A percentile compares a stretch with the other conserved stretches of the same genome.
Conservation (phyloP, 1,140 invertebrate species). For the Drosophila paulistorum region DNA sequence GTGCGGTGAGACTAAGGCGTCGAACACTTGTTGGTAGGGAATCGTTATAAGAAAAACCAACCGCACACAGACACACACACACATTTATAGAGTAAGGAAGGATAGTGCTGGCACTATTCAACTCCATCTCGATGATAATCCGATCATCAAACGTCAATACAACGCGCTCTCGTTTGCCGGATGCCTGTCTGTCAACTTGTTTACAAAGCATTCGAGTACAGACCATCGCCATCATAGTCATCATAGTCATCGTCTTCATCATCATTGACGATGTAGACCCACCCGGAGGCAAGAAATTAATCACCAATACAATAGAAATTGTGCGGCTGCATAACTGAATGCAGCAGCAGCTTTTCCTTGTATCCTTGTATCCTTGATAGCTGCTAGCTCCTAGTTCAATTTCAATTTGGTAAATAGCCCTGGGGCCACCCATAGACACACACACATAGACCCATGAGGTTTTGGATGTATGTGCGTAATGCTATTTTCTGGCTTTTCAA, state of each 20-base stretch:
- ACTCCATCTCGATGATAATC: slow-evolving; percentile 59
- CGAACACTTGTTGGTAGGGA: slow-evolving; percentile 63
- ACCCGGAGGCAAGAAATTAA: slow-evolving; percentile 74
- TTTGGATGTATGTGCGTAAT: slow-evolving; percentile 59
- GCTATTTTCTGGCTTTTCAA: slow-evolving; percentile 50
- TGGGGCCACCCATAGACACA: slow-evolving; percentile 58
- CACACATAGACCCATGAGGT: slow-evolving; percentile 33
- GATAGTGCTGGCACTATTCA: background rate
- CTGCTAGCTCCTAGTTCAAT: slow-evolving; percentile 31
- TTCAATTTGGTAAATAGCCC: slow-evolving; percentile 50
- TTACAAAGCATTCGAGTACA: slow-evolving; percentile 62
- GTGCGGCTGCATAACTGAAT: slow-evolving; percentile 64
- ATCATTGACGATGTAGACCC: slow-evolving; percentile 36
- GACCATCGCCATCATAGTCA: slow-evolving; percentile 11
- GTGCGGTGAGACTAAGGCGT: slow-evolving; percentile 35
- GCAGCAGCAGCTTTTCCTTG: slow-evolving; percentile 63
- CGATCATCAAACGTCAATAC: slow-evolving; percentile 78
- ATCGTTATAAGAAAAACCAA: slow-evolving; percentile 1
- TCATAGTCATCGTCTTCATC: background rate
- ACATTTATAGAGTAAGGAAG: too few relatives aligned
- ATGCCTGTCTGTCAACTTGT: slow-evolving; percentile 74
- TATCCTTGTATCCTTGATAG: slow-evolving; percentile 24
- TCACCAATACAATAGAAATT: slow-evolving; percentile 77
- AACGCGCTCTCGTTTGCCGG: slow-evolving; percentile 36
- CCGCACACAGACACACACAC: background rate